These are phyloP conservation scores for Acronicta alni DNA, from an alignment of 2,888 invertebrate genomes.

Conservation along the genomic window DNA sequence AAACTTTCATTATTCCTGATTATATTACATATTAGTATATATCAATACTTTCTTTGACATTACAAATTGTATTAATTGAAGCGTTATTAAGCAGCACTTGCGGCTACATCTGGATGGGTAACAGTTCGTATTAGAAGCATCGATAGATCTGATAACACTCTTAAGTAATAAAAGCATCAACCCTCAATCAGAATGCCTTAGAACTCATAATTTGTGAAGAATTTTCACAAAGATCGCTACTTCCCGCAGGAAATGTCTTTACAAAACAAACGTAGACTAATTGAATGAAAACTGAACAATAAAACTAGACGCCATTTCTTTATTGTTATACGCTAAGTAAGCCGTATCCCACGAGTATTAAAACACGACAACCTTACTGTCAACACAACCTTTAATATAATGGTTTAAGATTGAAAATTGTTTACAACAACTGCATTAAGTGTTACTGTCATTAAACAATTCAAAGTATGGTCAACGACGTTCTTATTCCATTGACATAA, in stretches of 20 bases:
- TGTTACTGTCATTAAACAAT: conserved; percentile 9
- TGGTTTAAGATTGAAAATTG: conserved; percentile 36
- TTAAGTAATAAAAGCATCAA: not conserved
- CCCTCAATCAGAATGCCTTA: conserved; percentile 13
- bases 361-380: conserved; percentile 19
- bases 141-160: not conserved
- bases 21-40: no score
- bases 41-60: no score
- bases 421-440: conserved; percentile 3
- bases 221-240: conserved; percentile 36
- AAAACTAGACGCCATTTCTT: conserved; percentile 59
- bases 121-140: no score
- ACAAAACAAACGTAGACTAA: conserved; percentile 63
- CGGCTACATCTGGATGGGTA: no score
- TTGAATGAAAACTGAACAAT: conserved; percentile 62
- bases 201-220: conserved; percentile 12
- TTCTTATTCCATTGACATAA: conserved; percentile 27
- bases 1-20: no score
- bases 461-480: conserved; percentile 8
- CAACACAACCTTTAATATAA: conserved; percentile 20
- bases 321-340: conserved; percentile 63
- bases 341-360: conserved; percentile 55
- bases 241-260: conserved; percentile 60
- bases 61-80: no score
- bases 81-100: no score